Base-by-base conservation (phyloP, 2,888 invertebrate species). In the Spodoptera picta region DNA sequence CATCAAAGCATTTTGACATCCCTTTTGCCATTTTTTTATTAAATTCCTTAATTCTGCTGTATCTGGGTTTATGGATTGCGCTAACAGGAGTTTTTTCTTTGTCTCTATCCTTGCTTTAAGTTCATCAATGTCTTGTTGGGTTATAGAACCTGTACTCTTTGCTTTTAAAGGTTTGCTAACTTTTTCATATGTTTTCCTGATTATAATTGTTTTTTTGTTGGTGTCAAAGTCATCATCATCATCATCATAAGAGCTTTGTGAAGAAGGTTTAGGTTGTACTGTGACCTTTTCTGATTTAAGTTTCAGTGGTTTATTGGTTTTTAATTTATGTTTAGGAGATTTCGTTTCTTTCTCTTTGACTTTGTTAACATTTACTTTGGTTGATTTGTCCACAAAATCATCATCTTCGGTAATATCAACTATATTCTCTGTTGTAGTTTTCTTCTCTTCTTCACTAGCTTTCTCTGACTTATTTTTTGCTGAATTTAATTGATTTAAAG, bases 1-100 rank as follows among this genome's bases (percentile, higher is more conserved):
- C 64, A 90, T 87, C 19, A 96, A 80, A 0, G 95, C 95, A 75
- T 90, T 90, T 69, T 95, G 95, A 68, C 95, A 95, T 1, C 95
- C 95, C 58, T 86, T 90, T 72, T 94, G 93, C 95, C 95, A 96
- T 74, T 91, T 95, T 62, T 92, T 90, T 36, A 95, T 95, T 31
- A 95, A 84, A 45, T 69, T 83, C 64, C 91, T 82, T 6, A 96
- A 75, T 79, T 95, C 95, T 66, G 91, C 91, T 0, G 92, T 90
- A 45, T 95, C 95, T 53, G 92, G 88, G 19, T 90, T 87, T 65
- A 90, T 84, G 31, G 89, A 80, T 80, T 89, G 87, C 0, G 91
- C 90, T 56, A 92, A 51, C 1, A 94, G 83, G 7, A 90, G 69
- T 68, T 89, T 91, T 69, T 94, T 92, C 74, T 95, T 95, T 3